Percentiles rank a stretch among this genome's conserved stretches.
Evolutionary conservation across 1,140 invertebrate genomes (phyloP).

Genomic region (Myzus persicae): DNA sequence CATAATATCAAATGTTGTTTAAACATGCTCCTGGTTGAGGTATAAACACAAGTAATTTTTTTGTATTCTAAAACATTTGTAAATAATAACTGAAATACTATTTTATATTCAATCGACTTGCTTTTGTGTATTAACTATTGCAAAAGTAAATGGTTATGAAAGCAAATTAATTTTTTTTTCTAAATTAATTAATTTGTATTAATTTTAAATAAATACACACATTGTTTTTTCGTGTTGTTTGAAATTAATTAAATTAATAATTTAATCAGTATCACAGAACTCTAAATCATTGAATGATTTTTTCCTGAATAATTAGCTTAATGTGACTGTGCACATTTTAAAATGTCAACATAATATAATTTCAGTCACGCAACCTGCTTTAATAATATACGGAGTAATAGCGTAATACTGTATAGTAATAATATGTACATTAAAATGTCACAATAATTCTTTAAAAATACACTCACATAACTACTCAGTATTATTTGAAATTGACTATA

Average conservation of each 20-base stretch:
- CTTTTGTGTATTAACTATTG: no score
- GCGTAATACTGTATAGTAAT: no score
- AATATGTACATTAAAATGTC: neutral
- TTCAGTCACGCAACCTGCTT: neutral
- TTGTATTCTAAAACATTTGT: no score
- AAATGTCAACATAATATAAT: neutral
- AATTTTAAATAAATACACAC: neutral
- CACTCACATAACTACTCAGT: neutral
- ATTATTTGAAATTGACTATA: no score
- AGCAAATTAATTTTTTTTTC: no score
- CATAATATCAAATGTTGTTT: no score
- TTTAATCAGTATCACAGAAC: neutral
- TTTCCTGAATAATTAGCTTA: neutral
- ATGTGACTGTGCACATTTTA: neutral
- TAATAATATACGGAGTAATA: no score
- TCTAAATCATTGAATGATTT: neutral
- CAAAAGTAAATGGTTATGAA: neutral
- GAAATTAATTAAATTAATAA: neutral
- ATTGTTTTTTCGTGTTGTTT: neutral
- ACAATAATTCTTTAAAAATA: neutral
- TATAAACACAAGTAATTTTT: neutral
- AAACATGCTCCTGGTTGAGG: no score
- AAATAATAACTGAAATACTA: no score
- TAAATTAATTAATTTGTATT: no score
- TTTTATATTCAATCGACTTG: neutral